phyloP scores from a whole-genome alignment of 1,140 invertebrate genomes.

The Bombus waltoni region DNA sequence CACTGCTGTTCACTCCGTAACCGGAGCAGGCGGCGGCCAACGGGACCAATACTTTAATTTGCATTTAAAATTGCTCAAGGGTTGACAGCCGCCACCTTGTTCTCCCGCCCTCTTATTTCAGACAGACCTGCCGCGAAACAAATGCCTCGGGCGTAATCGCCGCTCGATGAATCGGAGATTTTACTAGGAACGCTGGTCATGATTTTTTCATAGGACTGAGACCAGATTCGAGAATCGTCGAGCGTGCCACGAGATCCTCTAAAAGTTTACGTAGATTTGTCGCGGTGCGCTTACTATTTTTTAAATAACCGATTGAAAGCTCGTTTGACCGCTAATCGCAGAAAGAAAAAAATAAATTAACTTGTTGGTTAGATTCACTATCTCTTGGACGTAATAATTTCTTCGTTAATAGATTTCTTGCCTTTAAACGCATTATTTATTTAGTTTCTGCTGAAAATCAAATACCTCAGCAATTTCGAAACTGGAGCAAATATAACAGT shows the following conservation, averaged over 20 bases:
- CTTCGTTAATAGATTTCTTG: too few relatives aligned
- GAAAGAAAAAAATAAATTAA: too few relatives aligned
- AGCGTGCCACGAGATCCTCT: too few relatives aligned
- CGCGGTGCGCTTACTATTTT: too few relatives aligned
- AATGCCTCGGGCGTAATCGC: conserved; percentile 23
- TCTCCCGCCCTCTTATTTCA: conserved; percentile 58
- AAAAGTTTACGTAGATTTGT: too few relatives aligned
- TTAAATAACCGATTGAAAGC: too few relatives aligned
- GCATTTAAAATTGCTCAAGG: conserved; percentile 82
- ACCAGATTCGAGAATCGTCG: too few relatives aligned
- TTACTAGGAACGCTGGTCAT: not conserved
- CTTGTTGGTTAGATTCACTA: too few relatives aligned
- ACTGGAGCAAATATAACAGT: not conserved
- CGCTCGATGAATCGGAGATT: conserved; percentile 21
- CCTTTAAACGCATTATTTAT: too few relatives aligned
- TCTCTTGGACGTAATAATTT: too few relatives aligned
- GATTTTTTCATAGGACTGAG: not conserved
- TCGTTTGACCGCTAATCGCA: too few relatives aligned
- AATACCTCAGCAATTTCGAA: not conserved
- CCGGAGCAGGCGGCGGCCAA: conserved; percentile 68
- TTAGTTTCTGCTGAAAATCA: too few relatives aligned
- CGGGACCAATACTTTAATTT: conserved; percentile 81
- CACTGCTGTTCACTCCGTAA: conserved; percentile 63
- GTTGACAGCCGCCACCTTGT: conserved; percentile 72
- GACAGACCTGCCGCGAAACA: conserved; percentile 33